Evolutionary conservation across 2,797 vertebrate genomes (phyloP).

Genomic region (Cirrhinus molitorella): DNA sequence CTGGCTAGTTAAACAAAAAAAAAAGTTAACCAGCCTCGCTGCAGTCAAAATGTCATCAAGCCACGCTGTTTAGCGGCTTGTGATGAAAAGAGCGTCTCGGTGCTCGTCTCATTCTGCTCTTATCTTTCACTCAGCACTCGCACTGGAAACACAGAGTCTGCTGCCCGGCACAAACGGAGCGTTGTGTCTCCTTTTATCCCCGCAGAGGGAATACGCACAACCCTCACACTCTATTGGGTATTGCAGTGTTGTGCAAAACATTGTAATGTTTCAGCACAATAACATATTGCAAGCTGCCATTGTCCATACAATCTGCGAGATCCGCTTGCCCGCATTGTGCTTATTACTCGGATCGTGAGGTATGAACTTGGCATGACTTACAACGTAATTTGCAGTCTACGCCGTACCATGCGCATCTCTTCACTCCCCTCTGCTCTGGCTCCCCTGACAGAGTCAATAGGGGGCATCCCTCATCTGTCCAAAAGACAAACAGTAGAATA

Average conservation of each 20-base stretch:
- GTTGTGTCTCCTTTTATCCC: constrained; percentile 77
- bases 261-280: constrained; percentile 72
- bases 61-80: background rate
- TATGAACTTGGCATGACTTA: constrained; percentile 88
- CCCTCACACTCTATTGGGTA: constrained; percentile 87
- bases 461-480: constrained; percentile 99
- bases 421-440: constrained; percentile 80
- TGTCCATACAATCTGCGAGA: constrained; percentile 84
- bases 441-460: constrained; percentile 97
- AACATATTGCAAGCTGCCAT: constrained; percentile 86
- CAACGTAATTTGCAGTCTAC: constrained; percentile 93
- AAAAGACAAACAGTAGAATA: constrained; percentile 96
- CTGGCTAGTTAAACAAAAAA: constrained; percentile 17
- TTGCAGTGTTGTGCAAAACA: constrained; percentile 79
- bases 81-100: constrained; percentile 17
- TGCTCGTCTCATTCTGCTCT: constrained; percentile 27
- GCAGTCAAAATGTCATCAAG: background rate
- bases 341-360: constrained; percentile 89
- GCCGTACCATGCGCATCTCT: constrained; percentile 81
- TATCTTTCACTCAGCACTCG: constrained; percentile 49
- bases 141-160: constrained; percentile 56
- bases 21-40: background rate
- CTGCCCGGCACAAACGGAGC: constrained; percentile 82
- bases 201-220: constrained; percentile 96
- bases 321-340: constrained; percentile 85